Conservation (phyloP, 2,113 vertebrate genomes). For the Maylandia zebra region DNA sequence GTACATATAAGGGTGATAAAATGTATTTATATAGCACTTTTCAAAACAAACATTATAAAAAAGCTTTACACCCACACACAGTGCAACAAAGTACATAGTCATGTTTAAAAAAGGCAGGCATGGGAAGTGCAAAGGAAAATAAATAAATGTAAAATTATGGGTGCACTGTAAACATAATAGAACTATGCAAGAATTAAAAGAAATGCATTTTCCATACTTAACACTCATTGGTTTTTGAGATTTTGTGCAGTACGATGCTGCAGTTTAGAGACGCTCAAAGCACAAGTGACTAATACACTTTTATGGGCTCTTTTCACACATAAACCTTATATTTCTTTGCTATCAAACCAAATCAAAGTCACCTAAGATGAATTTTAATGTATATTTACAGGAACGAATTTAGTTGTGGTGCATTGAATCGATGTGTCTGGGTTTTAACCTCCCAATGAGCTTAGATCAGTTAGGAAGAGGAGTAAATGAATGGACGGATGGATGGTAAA, state of each 20-base stretch:
- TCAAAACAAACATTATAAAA: background rate
- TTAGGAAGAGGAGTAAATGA: background rate
- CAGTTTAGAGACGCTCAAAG: background rate
- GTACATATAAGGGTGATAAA: background rate
- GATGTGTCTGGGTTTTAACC: background rate
- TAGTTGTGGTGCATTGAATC: background rate
- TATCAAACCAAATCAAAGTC: background rate
- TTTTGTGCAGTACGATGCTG: background rate
- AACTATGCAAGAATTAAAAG: background rate
- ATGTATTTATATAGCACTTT: background rate
- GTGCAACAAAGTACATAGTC: background rate
- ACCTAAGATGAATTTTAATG: background rate
- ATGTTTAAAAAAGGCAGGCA: background rate
- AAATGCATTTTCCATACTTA: background rate
- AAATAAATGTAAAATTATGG: background rate
- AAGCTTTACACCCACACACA: background rate
- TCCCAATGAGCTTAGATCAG: background rate
- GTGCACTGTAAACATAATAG: background rate
- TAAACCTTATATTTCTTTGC: background rate
- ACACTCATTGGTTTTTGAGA: background rate
- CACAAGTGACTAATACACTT: background rate
- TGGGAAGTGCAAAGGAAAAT: background rate
- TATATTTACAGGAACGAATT: background rate
- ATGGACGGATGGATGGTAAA: background rate
- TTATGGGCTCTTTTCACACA: background rate